Evolutionary conservation across 2,113 vertebrate genomes (phyloP).

Genomic region (Gracilinanus agilis): DNA sequence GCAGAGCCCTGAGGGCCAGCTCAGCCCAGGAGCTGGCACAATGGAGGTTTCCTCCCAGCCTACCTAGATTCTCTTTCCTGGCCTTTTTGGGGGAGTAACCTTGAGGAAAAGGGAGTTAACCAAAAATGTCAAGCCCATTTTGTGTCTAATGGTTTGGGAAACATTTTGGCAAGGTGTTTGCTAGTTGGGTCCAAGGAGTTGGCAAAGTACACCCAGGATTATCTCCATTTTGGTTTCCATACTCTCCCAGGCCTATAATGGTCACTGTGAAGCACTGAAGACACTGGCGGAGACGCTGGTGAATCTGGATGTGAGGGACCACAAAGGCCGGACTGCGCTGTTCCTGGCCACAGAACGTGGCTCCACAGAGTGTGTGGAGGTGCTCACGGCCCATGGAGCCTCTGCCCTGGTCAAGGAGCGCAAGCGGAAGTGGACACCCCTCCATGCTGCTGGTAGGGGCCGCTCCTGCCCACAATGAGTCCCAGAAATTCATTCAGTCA

Average conservation of each 20-base stretch:
- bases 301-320: constrained; percentile 94
- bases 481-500: not conserved
- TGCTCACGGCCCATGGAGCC: constrained; percentile 93
- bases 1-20: no score
- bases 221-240: not conserved
- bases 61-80: constrained; percentile 4
- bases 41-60: not conserved
- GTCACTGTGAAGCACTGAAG: constrained; percentile 95
- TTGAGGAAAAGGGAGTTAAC: not conserved
- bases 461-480: no score
- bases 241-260: constrained; percentile 91
- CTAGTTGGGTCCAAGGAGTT: not conserved
- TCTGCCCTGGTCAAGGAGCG: constrained; percentile 92
- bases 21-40: not conserved
- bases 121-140: not conserved
- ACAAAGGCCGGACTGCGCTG: constrained; percentile 91
- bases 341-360: constrained; percentile 94
- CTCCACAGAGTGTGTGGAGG: constrained; percentile 91
- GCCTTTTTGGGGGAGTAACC: constrained; percentile 15
- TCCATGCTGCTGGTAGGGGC: constrained; percentile 91
- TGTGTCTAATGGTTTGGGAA: not conserved
- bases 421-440: constrained; percentile 91
- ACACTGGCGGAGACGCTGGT: constrained; percentile 96
- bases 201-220: not conserved
- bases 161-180: not conserved